Conservation (phyloP, 1,140 invertebrate species). For the Mercenaria mercenaria region DNA sequence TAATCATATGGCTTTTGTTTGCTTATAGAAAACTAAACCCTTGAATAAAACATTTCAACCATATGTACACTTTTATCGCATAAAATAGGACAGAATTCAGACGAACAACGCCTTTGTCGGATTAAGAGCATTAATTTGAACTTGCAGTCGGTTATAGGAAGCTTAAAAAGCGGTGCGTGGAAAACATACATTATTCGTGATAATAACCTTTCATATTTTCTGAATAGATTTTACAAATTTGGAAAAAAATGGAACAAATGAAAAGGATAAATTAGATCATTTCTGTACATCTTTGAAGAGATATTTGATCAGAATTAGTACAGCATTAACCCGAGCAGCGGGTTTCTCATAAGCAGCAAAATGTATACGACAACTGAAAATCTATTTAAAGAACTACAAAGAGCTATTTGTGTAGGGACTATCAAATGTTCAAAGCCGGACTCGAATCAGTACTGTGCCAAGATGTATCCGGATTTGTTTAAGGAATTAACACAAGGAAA, state of each 20-base stretch:
- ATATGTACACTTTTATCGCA: slow-evolving; percentile 6
- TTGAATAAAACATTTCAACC: neutral
- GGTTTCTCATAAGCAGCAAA: neutral
- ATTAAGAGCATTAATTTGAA: too few species aligned
- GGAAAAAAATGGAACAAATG: too few species aligned
- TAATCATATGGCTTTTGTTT: neutral
- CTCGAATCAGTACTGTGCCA: neutral
- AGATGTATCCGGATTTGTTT: slow-evolving; percentile 31
- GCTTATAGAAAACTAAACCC: neutral
- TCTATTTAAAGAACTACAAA: neutral
- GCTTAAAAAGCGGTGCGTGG: too few species aligned
- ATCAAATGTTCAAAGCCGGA: slow-evolving; percentile 15
- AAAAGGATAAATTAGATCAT: too few species aligned
- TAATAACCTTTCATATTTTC: too few species aligned
- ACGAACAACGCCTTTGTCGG: too few species aligned
- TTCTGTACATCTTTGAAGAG: too few species aligned
- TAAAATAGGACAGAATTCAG: too few species aligned
- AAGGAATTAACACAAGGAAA: neutral
- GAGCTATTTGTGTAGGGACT: slow-evolving; percentile 15
- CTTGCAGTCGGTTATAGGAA: too few species aligned
- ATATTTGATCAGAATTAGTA: too few species aligned
- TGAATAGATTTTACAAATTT: too few species aligned
- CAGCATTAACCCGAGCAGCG: neutral
- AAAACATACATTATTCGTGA: too few species aligned
- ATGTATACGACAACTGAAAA: slow-evolving; percentile 17